Conservation (phyloP, 1,140 invertebrate genomes). For the Trichonephila clavata region DNA sequence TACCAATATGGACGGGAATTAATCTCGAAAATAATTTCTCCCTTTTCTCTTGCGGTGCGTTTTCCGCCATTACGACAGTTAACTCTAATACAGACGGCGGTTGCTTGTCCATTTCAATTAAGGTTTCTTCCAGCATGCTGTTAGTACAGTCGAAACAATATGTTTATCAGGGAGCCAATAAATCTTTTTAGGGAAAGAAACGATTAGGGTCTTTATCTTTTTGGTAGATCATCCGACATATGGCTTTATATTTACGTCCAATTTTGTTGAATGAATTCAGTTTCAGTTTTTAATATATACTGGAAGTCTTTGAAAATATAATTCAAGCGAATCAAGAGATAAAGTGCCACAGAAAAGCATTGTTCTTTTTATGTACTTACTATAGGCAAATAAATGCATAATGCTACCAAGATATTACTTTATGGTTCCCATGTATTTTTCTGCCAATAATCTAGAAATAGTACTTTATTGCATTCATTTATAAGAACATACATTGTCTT, state of each 20-base stretch:
- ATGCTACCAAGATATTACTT: no score
- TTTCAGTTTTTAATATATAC: no score
- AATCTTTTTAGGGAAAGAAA: background rate
- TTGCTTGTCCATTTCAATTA: background rate
- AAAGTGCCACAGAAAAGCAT: no score
- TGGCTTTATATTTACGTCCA: background rate
- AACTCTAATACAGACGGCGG: background rate
- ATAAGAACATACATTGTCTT: no score
- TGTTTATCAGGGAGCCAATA: background rate
- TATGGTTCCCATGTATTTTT: no score
- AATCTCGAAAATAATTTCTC: slow-evolving; percentile 35
- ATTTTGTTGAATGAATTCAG: no score
- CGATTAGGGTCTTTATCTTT: background rate
- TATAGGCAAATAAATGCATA: no score
- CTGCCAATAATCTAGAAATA: no score
- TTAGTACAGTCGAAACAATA: background rate
- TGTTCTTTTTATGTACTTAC: no score
- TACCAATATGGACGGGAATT: background rate
- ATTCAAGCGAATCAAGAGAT: no score
- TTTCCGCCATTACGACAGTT: background rate
- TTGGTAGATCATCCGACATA: background rate
- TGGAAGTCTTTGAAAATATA: no score
- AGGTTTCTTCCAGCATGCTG: background rate
- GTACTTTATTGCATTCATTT: no score
- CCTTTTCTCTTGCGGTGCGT: background rate